Conservation (phyloP, 1,140 invertebrate species). For the Chrysoperla carnea region DNA sequence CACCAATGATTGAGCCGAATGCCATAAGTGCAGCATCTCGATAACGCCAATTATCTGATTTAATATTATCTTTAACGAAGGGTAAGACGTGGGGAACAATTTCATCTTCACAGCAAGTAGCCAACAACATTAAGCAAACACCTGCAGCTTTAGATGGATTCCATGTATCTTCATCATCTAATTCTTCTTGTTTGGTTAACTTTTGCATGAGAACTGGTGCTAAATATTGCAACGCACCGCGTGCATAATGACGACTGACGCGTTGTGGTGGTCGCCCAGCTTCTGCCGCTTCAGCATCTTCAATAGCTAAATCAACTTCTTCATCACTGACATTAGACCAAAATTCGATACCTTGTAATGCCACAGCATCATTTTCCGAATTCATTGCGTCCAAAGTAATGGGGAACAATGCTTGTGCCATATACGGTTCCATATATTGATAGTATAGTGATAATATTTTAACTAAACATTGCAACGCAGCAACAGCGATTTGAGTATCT, state of each 20-base stretch:
- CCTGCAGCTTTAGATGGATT: constrained; percentile 98
- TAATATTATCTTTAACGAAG: constrained; percentile 94
- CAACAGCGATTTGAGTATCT: constrained; percentile 82
- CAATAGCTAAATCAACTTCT: constrained; percentile 92
- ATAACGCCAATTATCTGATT: constrained; percentile 83
- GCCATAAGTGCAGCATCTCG: constrained; percentile 98
- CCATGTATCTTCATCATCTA: constrained; percentile 98
- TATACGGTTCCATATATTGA: constrained; percentile 98
- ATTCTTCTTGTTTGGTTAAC: constrained; percentile 85
- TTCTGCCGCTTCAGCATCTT: constrained; percentile 85
- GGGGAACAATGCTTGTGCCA: constrained; percentile 95
- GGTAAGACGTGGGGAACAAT: constrained; percentile 92
- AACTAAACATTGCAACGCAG: constrained; percentile 93
- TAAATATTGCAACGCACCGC: constrained; percentile 88
- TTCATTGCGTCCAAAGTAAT: constrained; percentile 99
- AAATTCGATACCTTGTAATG: constrained; percentile 98
- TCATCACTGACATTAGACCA: constrained; percentile 99
- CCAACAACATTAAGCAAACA: constrained; percentile 96
- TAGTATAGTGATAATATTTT: constrained; percentile 99
- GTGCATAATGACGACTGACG: constrained; percentile 84
- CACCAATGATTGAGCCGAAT: constrained; percentile 87
- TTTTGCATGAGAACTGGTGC: constrained; percentile 89
- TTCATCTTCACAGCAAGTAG: constrained; percentile 92
- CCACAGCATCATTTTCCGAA: constrained; percentile 86
- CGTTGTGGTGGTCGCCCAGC: constrained; percentile 76